Evolutionary conservation across 2,888 invertebrate species (phyloP), one percentile per base, ranked within the genome.

Genomic region (Limenitis arthemis): DNA sequence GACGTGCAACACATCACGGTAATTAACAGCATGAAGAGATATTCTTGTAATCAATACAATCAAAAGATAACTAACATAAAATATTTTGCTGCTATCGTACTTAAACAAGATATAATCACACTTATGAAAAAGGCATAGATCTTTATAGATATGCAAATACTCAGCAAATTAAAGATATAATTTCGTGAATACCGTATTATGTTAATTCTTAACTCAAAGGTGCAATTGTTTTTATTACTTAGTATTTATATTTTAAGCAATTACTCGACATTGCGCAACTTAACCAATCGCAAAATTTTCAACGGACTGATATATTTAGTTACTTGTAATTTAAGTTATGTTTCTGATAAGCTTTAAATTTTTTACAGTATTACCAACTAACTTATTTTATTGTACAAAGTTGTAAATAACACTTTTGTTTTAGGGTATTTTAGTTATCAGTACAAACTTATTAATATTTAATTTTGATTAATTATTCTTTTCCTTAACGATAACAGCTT

Each of bases 361-460:
- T 79, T 84, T 83, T 80, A 83, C 85, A 84, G 86, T 86, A 86
- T 86, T 85, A 65, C 59, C 58, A 55, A 83, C 73, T 85, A 83
- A 85, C 81, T 77, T 76, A 74, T 66, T 73, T 73, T 66, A 59
- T 56, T 84, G 82, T 82, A 83, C 62, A 83, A 77, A 79, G 60
- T 58, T 85, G 85, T 86, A 85, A 70, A 86, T 85, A 83, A 42
- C 44, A 60, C 58, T 72, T 77, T 69, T 71, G 72, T 76, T 75
- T 63, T 73, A 56, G 52, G 36, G 53, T 56, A 50, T 53, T 50
- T 55, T 52, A 58, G 51, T 51, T 57, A 31, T 41, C 40, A 55
- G 61, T 63, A 64, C 64, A 64, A 49, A 61, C 53, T 62, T 56
- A 62, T 61, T 61, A 49, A 70, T 66, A 34, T 36, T 28, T 31